Evolutionary conservation across 2,113 vertebrate genomes (phyloP).

Genomic region (Ictalurus punctatus): DNA sequence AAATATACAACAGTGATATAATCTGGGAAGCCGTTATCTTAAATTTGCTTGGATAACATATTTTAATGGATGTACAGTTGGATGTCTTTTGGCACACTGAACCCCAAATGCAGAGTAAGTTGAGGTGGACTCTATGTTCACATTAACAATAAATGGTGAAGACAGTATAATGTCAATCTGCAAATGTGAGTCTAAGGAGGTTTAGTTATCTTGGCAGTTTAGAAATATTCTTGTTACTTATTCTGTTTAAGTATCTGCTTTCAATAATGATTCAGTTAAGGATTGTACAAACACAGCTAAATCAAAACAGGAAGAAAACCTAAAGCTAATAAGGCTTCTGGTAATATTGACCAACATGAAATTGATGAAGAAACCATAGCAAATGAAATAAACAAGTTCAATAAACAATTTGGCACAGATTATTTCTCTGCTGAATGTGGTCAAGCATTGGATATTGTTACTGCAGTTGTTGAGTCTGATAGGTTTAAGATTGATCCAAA

Average conservation of each 20-base stretch:
- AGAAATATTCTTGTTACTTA: not conserved
- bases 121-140: not conserved
- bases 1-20: not conserved
- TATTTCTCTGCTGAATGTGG: not conserved
- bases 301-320: not conserved
- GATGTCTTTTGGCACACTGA: not conserved
- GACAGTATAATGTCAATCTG: not conserved
- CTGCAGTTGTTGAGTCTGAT: not conserved
- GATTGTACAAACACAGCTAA: not conserved
- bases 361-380: not conserved
- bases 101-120: no score
- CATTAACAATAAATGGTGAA: not conserved
- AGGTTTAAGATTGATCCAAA: not conserved
- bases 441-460: not conserved
- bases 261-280: not conserved
- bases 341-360: not conserved
- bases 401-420: not conserved
- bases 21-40: not conserved
- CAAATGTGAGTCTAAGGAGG: not conserved
- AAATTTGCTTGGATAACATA: not conserved
- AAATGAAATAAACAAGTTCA: constrained; percentile 15
- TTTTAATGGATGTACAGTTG: not conserved
- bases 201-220: not conserved
- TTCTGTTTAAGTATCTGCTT: not conserved
- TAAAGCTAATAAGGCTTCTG: not conserved